Evolutionary conservation across 1,140 invertebrate genomes (phyloP).

Genomic region (Papilio dardanus): DNA sequence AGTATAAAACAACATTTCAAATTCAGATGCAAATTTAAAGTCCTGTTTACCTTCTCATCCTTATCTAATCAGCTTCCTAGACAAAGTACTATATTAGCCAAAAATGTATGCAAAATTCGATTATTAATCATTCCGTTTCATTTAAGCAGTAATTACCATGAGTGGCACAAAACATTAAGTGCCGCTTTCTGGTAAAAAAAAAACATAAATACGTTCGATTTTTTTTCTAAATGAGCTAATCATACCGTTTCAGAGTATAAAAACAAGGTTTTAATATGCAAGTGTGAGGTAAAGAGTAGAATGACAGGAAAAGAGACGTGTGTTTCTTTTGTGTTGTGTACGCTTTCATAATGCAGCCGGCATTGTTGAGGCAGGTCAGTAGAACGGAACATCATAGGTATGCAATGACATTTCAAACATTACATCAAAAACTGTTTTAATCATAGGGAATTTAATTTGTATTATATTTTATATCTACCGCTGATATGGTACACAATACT

Average conservation of each 20-base stretch:
- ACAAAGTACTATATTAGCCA: not conserved
- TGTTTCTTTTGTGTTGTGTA: not conserved
- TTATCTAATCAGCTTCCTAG: not conserved
- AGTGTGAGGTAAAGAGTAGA: not conserved
- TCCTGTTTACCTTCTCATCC: not conserved
- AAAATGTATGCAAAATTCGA: too few species aligned
- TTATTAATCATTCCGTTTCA: too few species aligned
- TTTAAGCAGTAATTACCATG: too few species aligned
- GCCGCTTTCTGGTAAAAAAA: not conserved
- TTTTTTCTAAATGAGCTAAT: too few species aligned
- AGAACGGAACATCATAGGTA: not conserved
- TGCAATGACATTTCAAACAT: not conserved
- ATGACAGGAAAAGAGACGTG: not conserved
- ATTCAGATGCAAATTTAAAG: not conserved
- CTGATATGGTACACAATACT: too few species aligned
- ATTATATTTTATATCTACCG: too few species aligned
- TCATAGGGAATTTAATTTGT: too few species aligned
- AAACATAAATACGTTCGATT: too few species aligned
- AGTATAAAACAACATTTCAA: not conserved
- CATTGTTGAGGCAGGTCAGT: constrained; percentile 10
- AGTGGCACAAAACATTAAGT: too few species aligned
- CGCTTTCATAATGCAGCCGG: not conserved
- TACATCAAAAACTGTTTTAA: too few species aligned
- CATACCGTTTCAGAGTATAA: too few species aligned
- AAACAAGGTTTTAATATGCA: not conserved